phyloP scores from a whole-genome alignment of 1,140 invertebrate genomes.

The Neodiprion fabricii region DNA sequence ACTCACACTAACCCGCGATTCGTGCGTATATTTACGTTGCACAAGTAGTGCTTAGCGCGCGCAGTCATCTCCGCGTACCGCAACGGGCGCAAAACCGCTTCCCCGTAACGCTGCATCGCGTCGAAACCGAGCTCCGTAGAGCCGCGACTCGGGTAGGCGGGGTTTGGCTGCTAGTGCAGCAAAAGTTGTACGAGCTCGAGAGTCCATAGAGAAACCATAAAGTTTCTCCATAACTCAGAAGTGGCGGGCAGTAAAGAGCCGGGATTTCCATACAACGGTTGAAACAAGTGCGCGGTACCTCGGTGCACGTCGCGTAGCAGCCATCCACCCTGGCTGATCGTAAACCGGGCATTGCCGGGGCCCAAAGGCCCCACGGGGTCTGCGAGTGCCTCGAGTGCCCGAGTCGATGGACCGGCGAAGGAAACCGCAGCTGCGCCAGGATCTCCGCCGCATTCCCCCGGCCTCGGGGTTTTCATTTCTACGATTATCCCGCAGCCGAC shows the following conservation, averaged over 20 bases:
- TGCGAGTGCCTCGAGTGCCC: too few species aligned
- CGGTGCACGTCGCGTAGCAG: neutral
- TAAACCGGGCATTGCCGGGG: slow-evolving; percentile 24
- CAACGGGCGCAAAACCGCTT: neutral
- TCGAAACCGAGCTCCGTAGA: neutral
- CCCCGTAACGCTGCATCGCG: neutral
- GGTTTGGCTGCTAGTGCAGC: neutral
- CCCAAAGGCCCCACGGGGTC: neutral
- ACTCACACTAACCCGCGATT: too few species aligned
- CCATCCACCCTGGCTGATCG: slow-evolving; percentile 13
- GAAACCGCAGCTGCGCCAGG: too few species aligned
- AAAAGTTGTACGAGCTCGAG: neutral
- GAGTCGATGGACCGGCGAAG: too few species aligned
- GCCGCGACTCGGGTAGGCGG: slow-evolving; percentile 5
- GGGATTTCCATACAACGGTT: slow-evolving; percentile 47
- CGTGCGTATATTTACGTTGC: too few species aligned
- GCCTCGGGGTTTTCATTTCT: too few species aligned
- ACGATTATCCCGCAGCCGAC: too few species aligned
- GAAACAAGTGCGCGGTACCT: slow-evolving; percentile 42
- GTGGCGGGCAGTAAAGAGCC: slow-evolving; percentile 42
- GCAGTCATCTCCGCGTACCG: neutral
- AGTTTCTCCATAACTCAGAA: slow-evolving; percentile 51
- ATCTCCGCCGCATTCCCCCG: too few species aligned
- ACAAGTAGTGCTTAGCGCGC: too few species aligned
- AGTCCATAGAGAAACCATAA: slow-evolving; percentile 44